Evolutionary conservation across 2,888 invertebrate species (phyloP), one percentile per base, ranked within the genome.

Genomic region (Marronus borbonicus): DNA sequence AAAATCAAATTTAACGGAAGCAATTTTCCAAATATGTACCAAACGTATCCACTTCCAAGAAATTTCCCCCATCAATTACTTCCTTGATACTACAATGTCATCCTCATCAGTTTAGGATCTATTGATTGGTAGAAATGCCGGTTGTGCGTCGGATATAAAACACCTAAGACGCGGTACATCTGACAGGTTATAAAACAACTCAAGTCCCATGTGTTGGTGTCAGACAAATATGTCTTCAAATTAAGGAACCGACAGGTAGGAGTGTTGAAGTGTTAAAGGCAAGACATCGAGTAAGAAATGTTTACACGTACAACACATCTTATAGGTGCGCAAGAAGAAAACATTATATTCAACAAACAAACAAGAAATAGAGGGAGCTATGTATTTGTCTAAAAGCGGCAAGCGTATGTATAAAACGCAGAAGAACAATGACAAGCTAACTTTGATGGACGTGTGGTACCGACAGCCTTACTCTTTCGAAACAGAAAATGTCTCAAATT

Each of bases 211-310:
- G 8, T 17, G 64, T 64, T 39, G 64, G 64, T 66, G 49, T 49
- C 12, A 24, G 24, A 24, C 17, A 66, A 66, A 66, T 66, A 66
- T 66, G 66, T 49, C 44, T 44, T 66, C 39, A 44, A 66, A 66
- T 66, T 66, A 66, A 44, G 44, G 39, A 44, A 20, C 1, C 28
- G 66, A 39, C 66, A 66, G 44, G 66, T 66, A 20, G 10, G 24
- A 49, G 66, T 49, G 66, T 10, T 44, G 49, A 66, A 66, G 66
- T 66, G 49, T 66, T 66, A 66, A 44, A 49, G 66, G 17, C 44
- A 14, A 3, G 20, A 49, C 24, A 66, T 49, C 20, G 66, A 49
- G 12, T 1, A 36, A 20, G 17, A 4, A 39, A 66, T 66, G 66
- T 66, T 66, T 66, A 66, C 44, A 20, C 66, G 17, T 20, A 20